A percentile compares a stretch with the other conserved stretches of the same genome.
Evolutionary conservation across 1,140 invertebrate genomes (phyloP).

Genomic region (Phocides pigmalion): DNA sequence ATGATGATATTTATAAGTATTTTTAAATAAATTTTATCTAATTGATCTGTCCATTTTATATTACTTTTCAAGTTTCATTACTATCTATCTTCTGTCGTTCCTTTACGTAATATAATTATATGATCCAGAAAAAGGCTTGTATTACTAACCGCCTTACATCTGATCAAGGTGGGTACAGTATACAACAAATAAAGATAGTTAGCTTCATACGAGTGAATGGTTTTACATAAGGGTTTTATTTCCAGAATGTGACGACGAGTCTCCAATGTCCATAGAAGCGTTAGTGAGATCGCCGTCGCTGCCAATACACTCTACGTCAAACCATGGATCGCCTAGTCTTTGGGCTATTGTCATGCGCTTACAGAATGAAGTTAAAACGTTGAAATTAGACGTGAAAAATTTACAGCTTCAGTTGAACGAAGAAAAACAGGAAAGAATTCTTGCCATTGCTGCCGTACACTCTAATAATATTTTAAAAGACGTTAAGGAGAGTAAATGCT

Average conservation of each 20-base stretch:
- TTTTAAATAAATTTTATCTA: constrained; percentile 55
- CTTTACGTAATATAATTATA: neutral
- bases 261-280: constrained; percentile 60
- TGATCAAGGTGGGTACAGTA: constrained; percentile 59
- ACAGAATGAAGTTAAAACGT: constrained; percentile 75
- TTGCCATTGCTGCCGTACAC: constrained; percentile 76
- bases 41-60: constrained; percentile 38
- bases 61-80: constrained; percentile 29
- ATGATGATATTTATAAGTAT: constrained; percentile 51
- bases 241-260: constrained; percentile 81
- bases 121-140: constrained; percentile 14
- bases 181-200: constrained; percentile 24
- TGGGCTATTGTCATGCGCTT: constrained; percentile 77
- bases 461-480: constrained; percentile 74
- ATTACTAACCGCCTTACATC: constrained; percentile 39
- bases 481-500: constrained; percentile 81
- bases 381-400: constrained; percentile 75
- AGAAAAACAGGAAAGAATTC: constrained; percentile 77
- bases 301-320: constrained; percentile 66
- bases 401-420: constrained; percentile 74
- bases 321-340: constrained; percentile 65
- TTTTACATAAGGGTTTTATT: constrained; percentile 50
- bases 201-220: neutral
- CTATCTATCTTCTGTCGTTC: neutral
- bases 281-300: constrained; percentile 79